Conservation (phyloP, 2,113 vertebrate genomes). For the Atherinomorus stipes region DNA sequence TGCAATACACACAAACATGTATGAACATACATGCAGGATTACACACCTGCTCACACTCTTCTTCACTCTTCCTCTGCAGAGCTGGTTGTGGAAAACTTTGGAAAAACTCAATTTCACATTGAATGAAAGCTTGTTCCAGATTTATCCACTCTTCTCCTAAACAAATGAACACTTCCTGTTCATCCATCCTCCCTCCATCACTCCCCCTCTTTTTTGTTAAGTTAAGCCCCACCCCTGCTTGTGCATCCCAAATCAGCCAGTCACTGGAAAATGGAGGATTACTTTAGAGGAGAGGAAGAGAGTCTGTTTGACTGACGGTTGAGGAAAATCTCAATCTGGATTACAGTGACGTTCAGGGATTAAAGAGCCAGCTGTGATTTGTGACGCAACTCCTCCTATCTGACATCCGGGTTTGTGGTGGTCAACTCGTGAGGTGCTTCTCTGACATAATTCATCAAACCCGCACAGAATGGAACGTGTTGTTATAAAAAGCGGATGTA, state of each 20-base stretch:
- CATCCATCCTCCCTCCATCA: neutral
- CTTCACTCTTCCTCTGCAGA: no score
- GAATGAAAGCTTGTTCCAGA: neutral
- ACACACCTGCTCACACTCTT: no score
- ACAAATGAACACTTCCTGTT: neutral
- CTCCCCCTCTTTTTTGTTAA: neutral
- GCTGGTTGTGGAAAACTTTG: neutral
- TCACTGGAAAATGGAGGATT: constrained; percentile 9
- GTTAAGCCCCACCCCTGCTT: constrained; percentile 2
- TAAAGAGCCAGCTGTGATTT: constrained; percentile 73
- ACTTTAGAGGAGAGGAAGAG: constrained; percentile 1
- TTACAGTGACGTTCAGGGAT: constrained; percentile 74
- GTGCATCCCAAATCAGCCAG: neutral
- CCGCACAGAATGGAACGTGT: neutral
- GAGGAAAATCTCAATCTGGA: constrained; percentile 74
- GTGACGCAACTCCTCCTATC: constrained; percentile 61
- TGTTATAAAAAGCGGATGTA: neutral
- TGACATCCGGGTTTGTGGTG: neutral
- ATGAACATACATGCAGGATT: no score
- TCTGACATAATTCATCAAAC: neutral
- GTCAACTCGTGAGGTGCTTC: neutral
- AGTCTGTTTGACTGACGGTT: constrained; percentile 30
- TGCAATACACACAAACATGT: no score
- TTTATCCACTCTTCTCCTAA: neutral
- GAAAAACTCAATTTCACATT: neutral